Evolutionary conservation across 2,797 vertebrate genomes (phyloP), one percentile per base, ranked within the genome.

Genomic region (Austrolebias charrua): DNA sequence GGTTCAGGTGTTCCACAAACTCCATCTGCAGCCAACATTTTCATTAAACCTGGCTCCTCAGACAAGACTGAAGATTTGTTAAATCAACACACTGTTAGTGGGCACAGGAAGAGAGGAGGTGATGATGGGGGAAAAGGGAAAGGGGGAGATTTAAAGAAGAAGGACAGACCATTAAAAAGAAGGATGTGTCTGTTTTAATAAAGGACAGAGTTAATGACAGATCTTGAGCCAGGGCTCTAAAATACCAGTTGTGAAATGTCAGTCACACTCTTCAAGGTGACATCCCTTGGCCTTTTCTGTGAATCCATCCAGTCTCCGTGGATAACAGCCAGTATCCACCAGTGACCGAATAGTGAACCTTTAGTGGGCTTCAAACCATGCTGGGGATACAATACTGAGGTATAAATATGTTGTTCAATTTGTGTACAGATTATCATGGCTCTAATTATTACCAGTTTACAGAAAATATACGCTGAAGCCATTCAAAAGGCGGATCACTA

Each of bases 31-130:
- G 40, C 55, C 63, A 29, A 55, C 57, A 63, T 66, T 71, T 77
- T 79, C 63, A 75, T 80, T 84, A 71, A 66, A 69, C 38, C 3
- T 24, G 58, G 48, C 29, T 0, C 46, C 47, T 70, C 9, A 38
- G 31, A 12, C 16, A 49, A 63, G 76, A 83, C 79, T 75, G 85
- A 79, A 71, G 64, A 66, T 83, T 87, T 79, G 69, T 79, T 72
- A 76, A 77, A 73, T 86, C 74, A 73, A 63, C 56, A 40, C 13
- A 12, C 54, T 60, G 74, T 78, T 69, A 52, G 65, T 1, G 28
- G 56, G 53, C 24, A 13, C 40, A 5, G 40, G 20, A 6, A 24
- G 50, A 47, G 56, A 31, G 28, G 20, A 29, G 16, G 51, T 13
- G 18, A 38, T 2, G 18, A 28, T 47, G 51, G 6, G 29, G 7